Evolutionary conservation across 2,113 vertebrate genomes (phyloP).

Genomic region (Rhegmatorhina hoffmannsi): DNA sequence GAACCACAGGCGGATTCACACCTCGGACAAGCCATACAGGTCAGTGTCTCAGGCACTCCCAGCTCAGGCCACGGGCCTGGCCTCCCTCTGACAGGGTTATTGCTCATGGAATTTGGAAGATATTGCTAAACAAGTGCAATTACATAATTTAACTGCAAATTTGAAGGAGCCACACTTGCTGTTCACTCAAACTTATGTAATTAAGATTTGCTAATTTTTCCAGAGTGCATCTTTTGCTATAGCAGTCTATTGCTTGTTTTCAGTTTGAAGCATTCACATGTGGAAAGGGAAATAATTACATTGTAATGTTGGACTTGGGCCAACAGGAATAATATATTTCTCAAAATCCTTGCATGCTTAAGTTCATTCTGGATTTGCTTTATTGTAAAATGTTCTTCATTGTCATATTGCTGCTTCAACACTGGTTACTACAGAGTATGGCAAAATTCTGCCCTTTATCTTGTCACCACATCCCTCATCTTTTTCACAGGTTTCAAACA

Average conservation of each 20-base stretch:
- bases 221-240: not conserved
- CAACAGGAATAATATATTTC: not conserved
- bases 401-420: not conserved
- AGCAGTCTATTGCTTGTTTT: not conserved
- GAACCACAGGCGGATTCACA: constrained; percentile 95
- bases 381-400: not conserved
- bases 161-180: not conserved
- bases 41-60: constrained; percentile 42
- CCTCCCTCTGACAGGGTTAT: not conserved
- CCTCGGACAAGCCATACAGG: constrained; percentile 96
- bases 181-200: not conserved
- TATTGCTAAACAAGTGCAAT: not conserved
- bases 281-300: not conserved
- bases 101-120: not conserved
- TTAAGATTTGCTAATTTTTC: not conserved
- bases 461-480: not conserved
- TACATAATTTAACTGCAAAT: not conserved
- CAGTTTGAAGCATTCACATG: not conserved
- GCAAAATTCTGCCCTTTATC: not conserved
- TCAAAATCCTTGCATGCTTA: not conserved
- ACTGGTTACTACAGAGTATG: not conserved
- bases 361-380: not conserved
- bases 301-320: not conserved
- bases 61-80: not conserved
- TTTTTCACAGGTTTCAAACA: not conserved